phyloP scores from a whole-genome alignment of 2,797 vertebrate genomes.

The Danionella dracula region DNA sequence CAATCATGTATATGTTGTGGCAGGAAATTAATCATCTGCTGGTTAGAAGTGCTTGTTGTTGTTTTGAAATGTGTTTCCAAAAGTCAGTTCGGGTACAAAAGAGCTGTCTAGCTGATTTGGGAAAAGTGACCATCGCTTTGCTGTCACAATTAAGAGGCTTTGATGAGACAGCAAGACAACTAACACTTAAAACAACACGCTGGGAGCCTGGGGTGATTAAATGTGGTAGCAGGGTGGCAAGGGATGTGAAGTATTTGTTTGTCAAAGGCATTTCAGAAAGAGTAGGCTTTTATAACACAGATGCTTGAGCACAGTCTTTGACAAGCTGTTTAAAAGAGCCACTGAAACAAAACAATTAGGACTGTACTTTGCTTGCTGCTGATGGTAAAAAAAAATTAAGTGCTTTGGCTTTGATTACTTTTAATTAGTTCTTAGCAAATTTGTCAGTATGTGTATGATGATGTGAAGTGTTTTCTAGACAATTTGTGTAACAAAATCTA shows the following conservation, averaged over 20 bases:
- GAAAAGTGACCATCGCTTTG: conserved; percentile 61
- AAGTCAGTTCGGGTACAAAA: conserved; percentile 61
- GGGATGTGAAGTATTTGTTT: conserved; percentile 30
- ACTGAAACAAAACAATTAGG: conserved; percentile 75
- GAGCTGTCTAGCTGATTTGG: conserved; percentile 57
- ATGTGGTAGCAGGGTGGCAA: conserved; percentile 8
- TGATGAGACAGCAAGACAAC: conserved; percentile 57
- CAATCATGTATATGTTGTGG: not conserved
- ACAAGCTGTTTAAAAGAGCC: conserved; percentile 65
- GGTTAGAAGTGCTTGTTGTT: conserved; percentile 56
- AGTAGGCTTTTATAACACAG: conserved; percentile 49
- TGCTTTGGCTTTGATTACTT: conserved; percentile 70
- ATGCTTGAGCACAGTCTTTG: conserved; percentile 53
- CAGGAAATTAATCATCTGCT: not conserved
- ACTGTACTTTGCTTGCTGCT: conserved; percentile 64
- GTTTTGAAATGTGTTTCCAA: conserved; percentile 60
- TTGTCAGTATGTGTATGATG: conserved; percentile 64
- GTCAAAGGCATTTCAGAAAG: conserved; percentile 46
- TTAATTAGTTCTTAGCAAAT: conserved; percentile 72
- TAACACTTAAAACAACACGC: conserved; percentile 43
- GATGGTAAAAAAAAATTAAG: conserved; percentile 68
- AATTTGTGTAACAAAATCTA: conserved; percentile 60
- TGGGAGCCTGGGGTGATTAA: conserved; percentile 29
- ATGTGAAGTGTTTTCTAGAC: conserved; percentile 55
- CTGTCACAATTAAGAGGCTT: conserved; percentile 66